Evolutionary conservation across 2,888 invertebrate genomes (phyloP).

Genomic region (Nemotelus nigrinus): DNA sequence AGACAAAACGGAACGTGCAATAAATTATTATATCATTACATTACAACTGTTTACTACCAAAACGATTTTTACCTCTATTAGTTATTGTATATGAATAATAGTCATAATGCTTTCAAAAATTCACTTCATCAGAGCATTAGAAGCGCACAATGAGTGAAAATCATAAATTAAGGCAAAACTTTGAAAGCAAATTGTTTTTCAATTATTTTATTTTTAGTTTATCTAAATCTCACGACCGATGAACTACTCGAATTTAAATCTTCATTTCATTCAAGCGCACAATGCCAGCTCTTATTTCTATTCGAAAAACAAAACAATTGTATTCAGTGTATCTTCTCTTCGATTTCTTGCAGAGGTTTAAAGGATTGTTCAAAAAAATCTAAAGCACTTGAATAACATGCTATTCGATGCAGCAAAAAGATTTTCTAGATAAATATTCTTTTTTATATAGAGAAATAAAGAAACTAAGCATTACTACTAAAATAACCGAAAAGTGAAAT

Average conservation of each 20-base stretch:
- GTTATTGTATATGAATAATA: background rate
- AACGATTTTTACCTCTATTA: constrained; percentile 25
- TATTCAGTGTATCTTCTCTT: background rate
- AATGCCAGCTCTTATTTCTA: background rate
- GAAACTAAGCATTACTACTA: background rate
- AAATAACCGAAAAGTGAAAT: constrained; percentile 12
- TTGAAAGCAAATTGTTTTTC: no score
- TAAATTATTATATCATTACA: constrained; percentile 17
- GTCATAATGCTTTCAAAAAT: constrained; percentile 32
- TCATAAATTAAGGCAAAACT: background rate
- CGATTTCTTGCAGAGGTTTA: no score
- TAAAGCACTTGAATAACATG: no score
- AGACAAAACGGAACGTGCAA: constrained; percentile 15
- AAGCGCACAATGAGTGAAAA: constrained; percentile 41
- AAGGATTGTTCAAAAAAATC: no score
- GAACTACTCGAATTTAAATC: no score
- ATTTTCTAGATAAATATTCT: background rate
- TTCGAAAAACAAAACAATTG: background rate
- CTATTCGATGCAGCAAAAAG: background rate
- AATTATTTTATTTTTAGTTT: no score
- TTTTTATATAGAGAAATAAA: background rate
- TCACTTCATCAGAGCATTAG: constrained; percentile 28
- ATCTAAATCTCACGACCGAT: no score
- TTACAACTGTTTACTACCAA: background rate
- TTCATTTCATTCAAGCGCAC: background rate